Evolutionary conservation across 37 sponge, comb jelly and placozoan species (phyloP).

Genomic region (Amphimedon queenslandica): DNA sequence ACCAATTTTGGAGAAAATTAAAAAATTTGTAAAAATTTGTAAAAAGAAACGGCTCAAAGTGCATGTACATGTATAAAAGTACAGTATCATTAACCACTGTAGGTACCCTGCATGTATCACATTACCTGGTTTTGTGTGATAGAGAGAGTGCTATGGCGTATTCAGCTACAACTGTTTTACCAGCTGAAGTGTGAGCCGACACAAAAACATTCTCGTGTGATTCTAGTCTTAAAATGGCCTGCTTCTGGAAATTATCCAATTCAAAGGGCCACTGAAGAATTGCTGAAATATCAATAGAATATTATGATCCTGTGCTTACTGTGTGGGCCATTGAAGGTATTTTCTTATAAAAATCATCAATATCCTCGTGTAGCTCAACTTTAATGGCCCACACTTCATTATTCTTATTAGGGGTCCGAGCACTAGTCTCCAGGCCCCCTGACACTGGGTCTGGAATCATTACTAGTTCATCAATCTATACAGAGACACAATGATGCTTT

Average conservation of each 20-base stretch:
- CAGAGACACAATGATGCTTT: too few relatives aligned
- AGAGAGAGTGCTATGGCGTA: constrained; percentile 87
- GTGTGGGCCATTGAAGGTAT: constrained; percentile 59
- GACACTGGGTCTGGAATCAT: too few relatives aligned
- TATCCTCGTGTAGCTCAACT: constrained; percentile 33
- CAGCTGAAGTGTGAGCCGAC: constrained; percentile 98
- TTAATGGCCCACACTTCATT: constrained; percentile 20
- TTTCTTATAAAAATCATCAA: constrained; percentile 51
- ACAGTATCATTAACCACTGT: too few relatives aligned
- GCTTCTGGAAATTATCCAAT: constrained; percentile 93
- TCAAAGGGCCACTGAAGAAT: constrained; percentile 89
- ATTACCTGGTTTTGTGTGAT: constrained; percentile 82
- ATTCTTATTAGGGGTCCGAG: too few relatives aligned
- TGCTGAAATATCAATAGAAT: background rate
- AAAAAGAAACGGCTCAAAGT: too few relatives aligned
- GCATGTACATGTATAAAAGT: too few relatives aligned
- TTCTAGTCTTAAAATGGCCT: constrained; percentile 86
- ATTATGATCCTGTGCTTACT: constrained; percentile 5
- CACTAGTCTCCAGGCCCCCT: too few relatives aligned
- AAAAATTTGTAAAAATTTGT: constrained; percentile 36
- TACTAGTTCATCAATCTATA: too few relatives aligned
- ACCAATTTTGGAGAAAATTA: too few relatives aligned
- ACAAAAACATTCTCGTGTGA: constrained; percentile 92
- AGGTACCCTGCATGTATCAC: too few relatives aligned
- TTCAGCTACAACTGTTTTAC: constrained; percentile 99